phyloP scores from a whole-genome alignment of 2,888 invertebrate species.

The Drosophila neutralis region DNA sequence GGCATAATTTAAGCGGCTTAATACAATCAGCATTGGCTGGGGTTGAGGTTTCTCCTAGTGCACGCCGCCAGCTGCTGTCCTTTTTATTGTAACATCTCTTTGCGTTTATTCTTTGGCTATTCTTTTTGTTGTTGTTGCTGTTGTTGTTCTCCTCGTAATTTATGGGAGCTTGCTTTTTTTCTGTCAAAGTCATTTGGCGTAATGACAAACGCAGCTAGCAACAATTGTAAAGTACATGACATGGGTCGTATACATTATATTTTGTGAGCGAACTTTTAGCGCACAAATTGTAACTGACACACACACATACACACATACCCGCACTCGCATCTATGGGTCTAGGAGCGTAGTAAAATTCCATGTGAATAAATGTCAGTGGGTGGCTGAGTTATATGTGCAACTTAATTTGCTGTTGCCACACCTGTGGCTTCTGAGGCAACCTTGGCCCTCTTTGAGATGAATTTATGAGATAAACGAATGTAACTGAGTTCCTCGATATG shows the following conservation, averaged over 20 bases:
- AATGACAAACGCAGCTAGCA: conserved; percentile 71
- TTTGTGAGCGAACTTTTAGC: conserved; percentile 57
- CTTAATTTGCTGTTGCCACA: conserved; percentile 77
- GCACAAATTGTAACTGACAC: conserved; percentile 43
- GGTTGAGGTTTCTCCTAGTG: conserved; percentile 20
- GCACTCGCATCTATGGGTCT: not conserved
- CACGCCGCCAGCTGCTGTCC: conserved; percentile 56
- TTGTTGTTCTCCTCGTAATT: conserved; percentile 38
- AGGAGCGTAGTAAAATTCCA: conserved; percentile 59
- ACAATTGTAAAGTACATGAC: conserved; percentile 76
- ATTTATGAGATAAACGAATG: conserved; percentile 59
- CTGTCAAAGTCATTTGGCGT: conserved; percentile 68
- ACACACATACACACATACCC: conserved; percentile 4
- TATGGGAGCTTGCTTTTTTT: conserved; percentile 40
- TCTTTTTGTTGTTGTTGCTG: conserved; percentile 14
- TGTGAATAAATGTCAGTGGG: conserved; percentile 47
- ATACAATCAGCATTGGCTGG: conserved; percentile 51
- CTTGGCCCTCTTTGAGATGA: conserved; percentile 69
- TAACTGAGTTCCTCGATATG: not conserved
- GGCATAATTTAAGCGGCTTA: conserved; percentile 66
- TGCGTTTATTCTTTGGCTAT: conserved; percentile 3
- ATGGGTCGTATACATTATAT: conserved; percentile 66
- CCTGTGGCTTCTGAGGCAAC: conserved; percentile 72
- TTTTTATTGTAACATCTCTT: conserved; percentile 24
- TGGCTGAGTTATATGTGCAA: conserved; percentile 76